A percentile compares a stretch with the other conserved stretches of the same genome.
These are phyloP conservation scores for Morpho achilles DNA, from an alignment of 2,888 invertebrate species.

Conservation along the genomic window DNA sequence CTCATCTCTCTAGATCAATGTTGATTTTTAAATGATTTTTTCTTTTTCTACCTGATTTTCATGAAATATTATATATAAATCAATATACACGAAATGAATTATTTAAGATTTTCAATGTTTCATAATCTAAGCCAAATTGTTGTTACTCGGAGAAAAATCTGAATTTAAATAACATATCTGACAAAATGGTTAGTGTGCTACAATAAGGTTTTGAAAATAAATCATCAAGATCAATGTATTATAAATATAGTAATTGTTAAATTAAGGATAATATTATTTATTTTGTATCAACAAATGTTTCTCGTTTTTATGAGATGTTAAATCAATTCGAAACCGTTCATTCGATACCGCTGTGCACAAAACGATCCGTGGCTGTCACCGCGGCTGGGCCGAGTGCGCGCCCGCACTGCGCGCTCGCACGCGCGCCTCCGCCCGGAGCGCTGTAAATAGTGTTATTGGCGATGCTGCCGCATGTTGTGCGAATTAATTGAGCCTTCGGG, in stretches of 20 bases:
- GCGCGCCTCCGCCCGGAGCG: conserved; percentile 7
- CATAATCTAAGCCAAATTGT: conserved; percentile 71
- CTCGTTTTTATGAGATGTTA: conserved; percentile 73
- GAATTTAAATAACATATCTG: conserved; percentile 79
- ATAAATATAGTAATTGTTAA: conserved; percentile 75
- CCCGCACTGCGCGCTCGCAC: not conserved
- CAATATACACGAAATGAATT: conserved; percentile 46
- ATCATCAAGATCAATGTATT: conserved; percentile 75
- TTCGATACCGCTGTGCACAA: conserved; percentile 74
- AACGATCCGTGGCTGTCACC: conserved; percentile 54
- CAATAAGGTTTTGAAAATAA: conserved; percentile 70
- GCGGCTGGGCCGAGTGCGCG: not conserved
- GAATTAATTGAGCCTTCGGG: conserved; percentile 58
- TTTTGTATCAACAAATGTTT: conserved; percentile 75
- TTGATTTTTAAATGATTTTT: conserved; percentile 32
- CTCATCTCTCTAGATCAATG: conserved; percentile 29
- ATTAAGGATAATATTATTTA: conserved; percentile 74
- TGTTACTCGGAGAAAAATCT: conserved; percentile 75
- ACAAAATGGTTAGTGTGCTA: conserved; percentile 80
- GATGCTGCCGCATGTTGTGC: conserved; percentile 50
- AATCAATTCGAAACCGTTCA: conserved; percentile 61
- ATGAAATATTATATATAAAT: conserved; percentile 44
- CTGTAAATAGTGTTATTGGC: conserved; percentile 63
- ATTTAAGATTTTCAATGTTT: conserved; percentile 53
- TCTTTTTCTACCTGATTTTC: conserved; percentile 48